phyloP scores from a whole-genome alignment of 1,140 invertebrate genomes.

The Halotydeus destructor region DNA sequence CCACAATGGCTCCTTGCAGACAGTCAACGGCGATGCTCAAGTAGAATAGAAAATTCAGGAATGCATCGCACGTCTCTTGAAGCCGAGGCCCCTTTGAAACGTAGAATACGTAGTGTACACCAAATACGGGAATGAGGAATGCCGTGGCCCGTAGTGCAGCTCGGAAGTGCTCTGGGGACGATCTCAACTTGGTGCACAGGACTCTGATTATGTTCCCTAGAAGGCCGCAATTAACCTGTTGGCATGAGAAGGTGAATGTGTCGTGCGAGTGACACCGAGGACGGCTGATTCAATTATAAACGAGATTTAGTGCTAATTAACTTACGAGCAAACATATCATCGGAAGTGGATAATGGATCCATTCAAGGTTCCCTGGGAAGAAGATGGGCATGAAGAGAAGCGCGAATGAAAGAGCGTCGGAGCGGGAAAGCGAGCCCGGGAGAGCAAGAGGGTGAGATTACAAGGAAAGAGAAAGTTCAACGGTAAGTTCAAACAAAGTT shows the following conservation, averaged over 20 bases:
- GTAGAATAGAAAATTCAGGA: constrained; percentile 25
- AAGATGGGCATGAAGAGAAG: too few relatives aligned
- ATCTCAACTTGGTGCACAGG: constrained; percentile 13
- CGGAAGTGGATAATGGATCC: neutral
- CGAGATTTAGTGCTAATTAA: neutral
- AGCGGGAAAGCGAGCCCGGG: too few relatives aligned
- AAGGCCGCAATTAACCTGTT: constrained; percentile 15
- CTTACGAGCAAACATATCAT: neutral
- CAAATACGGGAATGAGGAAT: constrained; percentile 35
- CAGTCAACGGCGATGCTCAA: constrained; percentile 26
- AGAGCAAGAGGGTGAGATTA: too few relatives aligned
- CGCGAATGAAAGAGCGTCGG: too few relatives aligned
- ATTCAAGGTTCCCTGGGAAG: too few relatives aligned
- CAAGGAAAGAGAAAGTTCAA: too few relatives aligned
- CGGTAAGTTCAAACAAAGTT: too few relatives aligned
- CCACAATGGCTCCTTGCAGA: constrained; percentile 20
- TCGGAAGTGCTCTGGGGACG: constrained; percentile 21
- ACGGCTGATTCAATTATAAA: neutral
- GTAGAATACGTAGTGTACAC: constrained; percentile 34
- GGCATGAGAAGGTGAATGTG: neutral
- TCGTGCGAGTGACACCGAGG: too few relatives aligned
- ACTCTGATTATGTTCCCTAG: constrained; percentile 15
- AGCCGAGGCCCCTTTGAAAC: constrained; percentile 21
- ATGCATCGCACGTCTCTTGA: constrained; percentile 24
- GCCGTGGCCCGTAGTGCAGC: constrained; percentile 34